Base-by-base conservation (phyloP, 2,888 invertebrate species). In the Ceraclea dissimilis region DNA sequence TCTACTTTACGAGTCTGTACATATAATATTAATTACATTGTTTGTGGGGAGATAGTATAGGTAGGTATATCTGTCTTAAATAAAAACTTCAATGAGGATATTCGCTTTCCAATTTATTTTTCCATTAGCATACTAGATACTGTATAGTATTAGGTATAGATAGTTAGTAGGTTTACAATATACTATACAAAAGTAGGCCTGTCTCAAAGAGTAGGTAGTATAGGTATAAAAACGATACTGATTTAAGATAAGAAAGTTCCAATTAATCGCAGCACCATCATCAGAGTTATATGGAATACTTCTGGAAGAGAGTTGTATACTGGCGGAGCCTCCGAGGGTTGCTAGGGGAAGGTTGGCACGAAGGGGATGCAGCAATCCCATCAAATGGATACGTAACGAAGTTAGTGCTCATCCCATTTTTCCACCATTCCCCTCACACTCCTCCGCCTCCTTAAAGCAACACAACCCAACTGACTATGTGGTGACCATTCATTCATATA, bases 331-430 rank as follows among this genome's bases (percentile, higher is more conserved):
- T 11, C 34, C 8, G 31, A 19, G 22, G 55, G 39, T 16, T 39
- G 13, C 13, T n/a, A 39, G 57, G 57, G 76, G 16, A 39, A 13
- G 13, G n/a, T 16, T 13, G n/a, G 39, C 13, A 39, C 13, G 39
- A 16, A 16, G 16, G 39, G 39, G 39, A 39, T 39, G 39, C 76
- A 76, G 76, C 81, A 81, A 83, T 83, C 81, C 83, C 84, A 83
- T 84, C 85, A 85, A 84, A 84, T 84, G 85, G 84, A 84, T 84
- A 80, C 83, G 80, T 85, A 84, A 85, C 82, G 82, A 80, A 82
- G 83, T 85, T 85, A 84, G 79, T 78, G 75, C 71, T 75, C 76
- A 76, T 75, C 77, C 76, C 60, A 59, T 60, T 60, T 62, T 62
- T 60, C 59, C 64, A 57, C 77, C 76, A 56, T 49, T 58, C 76